Base-by-base conservation (phyloP, 2,888 invertebrate genomes). In the Dorcus hopei region DNA sequence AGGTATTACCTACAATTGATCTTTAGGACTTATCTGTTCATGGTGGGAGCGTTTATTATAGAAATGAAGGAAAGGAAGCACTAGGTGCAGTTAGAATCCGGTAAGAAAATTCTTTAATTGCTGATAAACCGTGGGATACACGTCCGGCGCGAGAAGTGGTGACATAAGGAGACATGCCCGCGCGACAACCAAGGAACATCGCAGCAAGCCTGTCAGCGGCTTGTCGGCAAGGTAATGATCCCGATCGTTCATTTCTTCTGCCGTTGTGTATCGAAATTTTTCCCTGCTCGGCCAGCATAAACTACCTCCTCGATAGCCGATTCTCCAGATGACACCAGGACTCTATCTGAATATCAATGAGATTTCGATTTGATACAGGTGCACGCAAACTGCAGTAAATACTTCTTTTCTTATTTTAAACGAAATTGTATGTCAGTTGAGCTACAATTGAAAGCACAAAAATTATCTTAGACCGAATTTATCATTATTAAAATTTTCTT, bases 211-310 rank as follows among this genome's bases (percentile, higher is more conserved):
- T 68, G 67, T 67, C 69, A 69, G 61, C 61, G 66, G 64, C 63
- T 65, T 66, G 69, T 69, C 67, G 64, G 61, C 64, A 67, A 67
- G 66, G 67, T 68, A 69, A 69, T 68, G 68, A 69, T 66, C 61
- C 52, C 64, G 65, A 69, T 69, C 60, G 65, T 63, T 68, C 68
- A 69, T 68, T 64, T 68, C 65, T 63, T 63, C 63, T 61, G 61
- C 63, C 42, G 48, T 58, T 54, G 49, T 65, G 63, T 64, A 61
- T 61, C 62, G 65, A 58, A 62, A 57, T 67, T 66, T 68, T 68
- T 67, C 65, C 61, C 59, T 59, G 64, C 64, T 58, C 40, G 52
- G 63, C 64, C 61, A 61, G 65, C 67, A 65, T 61, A 63, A 66
- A 65, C 64, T 63, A 61, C 59, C 61, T 62, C 49, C 53, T 58